Conservation (phyloP, 2,797 vertebrate genomes). For the Bovichtus variegatus region DNA sequence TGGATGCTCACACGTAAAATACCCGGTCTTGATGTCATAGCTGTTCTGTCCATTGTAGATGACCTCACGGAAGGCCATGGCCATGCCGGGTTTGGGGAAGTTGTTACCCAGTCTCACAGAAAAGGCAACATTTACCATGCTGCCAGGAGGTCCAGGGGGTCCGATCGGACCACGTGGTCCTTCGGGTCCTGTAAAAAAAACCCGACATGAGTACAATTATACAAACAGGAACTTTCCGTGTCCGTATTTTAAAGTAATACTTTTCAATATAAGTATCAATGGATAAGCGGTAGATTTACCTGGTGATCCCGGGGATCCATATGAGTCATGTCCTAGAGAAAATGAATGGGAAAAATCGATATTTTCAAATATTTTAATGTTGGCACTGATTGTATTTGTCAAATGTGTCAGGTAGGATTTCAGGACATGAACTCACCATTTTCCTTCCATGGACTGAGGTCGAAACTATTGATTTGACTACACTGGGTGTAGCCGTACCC, state of each 20-base stretch:
- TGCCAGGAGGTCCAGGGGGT: not conserved
- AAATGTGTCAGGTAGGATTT: not conserved
- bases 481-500: constrained; percentile 83
- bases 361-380: not conserved
- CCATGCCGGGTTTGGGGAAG: not conserved
- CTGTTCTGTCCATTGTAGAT: constrained; percentile 73
- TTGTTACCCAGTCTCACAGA: constrained; percentile 48
- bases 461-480: constrained; percentile 70
- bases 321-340: not conserved
- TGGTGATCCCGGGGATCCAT: constrained; percentile 16
- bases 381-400: not conserved
- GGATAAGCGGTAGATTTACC: constrained; percentile 26
- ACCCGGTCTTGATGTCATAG: constrained; percentile 56
- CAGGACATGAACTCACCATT: constrained; percentile 53
- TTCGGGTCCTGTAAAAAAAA: constrained; percentile 34
- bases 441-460: constrained; percentile 86
- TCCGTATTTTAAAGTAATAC: not conserved
- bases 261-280: not conserved
- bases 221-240: not conserved
- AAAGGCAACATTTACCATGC: constrained; percentile 37
- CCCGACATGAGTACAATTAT: constrained; percentile 3
- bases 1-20: constrained; percentile 62
- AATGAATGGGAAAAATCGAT: not conserved
- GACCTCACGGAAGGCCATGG: constrained; percentile 58
- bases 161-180: constrained; percentile 38